Evolutionary conservation across 2,888 invertebrate genomes (phyloP).

Genomic region (Ormyrus pomaceus): DNA sequence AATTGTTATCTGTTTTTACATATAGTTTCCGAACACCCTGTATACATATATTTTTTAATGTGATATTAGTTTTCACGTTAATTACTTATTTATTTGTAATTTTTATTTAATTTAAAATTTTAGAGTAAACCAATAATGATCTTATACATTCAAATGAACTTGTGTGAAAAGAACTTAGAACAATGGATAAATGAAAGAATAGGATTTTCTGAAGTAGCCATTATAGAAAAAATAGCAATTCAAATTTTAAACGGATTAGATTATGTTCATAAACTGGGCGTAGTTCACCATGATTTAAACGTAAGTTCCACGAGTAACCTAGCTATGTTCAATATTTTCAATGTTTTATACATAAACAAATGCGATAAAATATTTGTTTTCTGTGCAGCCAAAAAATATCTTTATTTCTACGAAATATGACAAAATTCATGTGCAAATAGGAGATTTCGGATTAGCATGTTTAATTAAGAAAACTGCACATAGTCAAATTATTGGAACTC

Average conservation of each 20-base stretch:
- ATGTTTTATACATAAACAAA: neutral
- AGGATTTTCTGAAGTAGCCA: neutral
- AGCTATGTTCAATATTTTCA: no score
- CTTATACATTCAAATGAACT: slow-evolving; percentile 24
- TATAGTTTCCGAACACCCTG: no score
- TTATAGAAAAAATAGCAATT: neutral
- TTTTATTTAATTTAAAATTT: no score
- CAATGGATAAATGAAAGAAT: slow-evolving; percentile 4
- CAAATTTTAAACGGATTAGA: slow-evolving; percentile 17
- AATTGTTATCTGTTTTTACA: no score
- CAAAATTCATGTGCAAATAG: slow-evolving; percentile 1
- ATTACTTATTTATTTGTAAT: no score
- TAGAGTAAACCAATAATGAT: neutral
- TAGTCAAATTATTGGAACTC: neutral
- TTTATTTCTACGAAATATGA: neutral
- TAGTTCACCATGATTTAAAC: slow-evolving; percentile 23
- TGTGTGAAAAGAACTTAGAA: slow-evolving; percentile 3
- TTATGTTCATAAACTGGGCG: slow-evolving; percentile 4
- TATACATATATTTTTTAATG: no score
- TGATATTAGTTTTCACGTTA: no score
- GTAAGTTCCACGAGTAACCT: neutral
- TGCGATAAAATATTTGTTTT: neutral
- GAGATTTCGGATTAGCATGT: slow-evolving; percentile 33
- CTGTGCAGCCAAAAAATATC: slow-evolving; percentile 18
- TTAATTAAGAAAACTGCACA: neutral